Percentiles rank a stretch among this genome's conserved stretches.
phyloP scores from a whole-genome alignment of 2,888 invertebrate species.

The Orthonevra nobilis region DNA sequence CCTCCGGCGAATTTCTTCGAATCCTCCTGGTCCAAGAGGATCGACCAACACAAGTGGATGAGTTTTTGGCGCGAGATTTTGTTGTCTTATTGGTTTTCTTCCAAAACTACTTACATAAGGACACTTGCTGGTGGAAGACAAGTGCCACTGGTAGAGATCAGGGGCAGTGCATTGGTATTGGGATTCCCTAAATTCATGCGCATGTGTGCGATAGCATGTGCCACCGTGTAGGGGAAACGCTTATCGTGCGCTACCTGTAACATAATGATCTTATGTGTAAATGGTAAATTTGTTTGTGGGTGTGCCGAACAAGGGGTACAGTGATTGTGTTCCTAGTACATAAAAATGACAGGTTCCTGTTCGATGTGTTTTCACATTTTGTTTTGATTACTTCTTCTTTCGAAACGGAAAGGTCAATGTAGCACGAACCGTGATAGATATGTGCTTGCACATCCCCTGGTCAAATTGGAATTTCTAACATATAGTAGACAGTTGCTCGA shows the following conservation, averaged over 20 bases:
- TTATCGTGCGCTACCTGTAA: slow-evolving; percentile 59
- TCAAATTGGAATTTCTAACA: slow-evolving; percentile 29
- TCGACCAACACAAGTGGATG: slow-evolving; percentile 41
- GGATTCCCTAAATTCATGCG: neutral
- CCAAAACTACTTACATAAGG: no score
- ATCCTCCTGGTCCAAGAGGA: neutral
- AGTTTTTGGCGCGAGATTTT: slow-evolving; percentile 30
- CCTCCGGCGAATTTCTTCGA: slow-evolving; percentile 4
- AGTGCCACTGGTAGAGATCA: slow-evolving; percentile 10
- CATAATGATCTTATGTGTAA: no score
- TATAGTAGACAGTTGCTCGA: neutral
- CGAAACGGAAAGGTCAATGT: slow-evolving; percentile 6
- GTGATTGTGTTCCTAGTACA: slow-evolving; percentile 18
- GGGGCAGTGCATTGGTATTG: neutral
- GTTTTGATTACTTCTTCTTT: slow-evolving; percentile 56
- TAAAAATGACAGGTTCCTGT: slow-evolving; percentile 22
- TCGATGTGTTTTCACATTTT: slow-evolving; percentile 33
- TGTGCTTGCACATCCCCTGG: slow-evolving; percentile 9
- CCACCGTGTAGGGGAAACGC: slow-evolving; percentile 47
- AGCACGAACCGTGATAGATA: slow-evolving; percentile 18
- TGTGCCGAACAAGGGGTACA: slow-evolving; percentile 51
- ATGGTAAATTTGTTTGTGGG: slow-evolving; percentile 12
- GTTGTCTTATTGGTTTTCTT: slow-evolving; percentile 40
- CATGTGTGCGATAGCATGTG: slow-evolving; percentile 24
- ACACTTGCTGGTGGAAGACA: slow-evolving; percentile 5